These are phyloP conservation scores for Amphipyra berbera DNA, from an alignment of 2,888 invertebrate species.

Conservation along the genomic window DNA sequence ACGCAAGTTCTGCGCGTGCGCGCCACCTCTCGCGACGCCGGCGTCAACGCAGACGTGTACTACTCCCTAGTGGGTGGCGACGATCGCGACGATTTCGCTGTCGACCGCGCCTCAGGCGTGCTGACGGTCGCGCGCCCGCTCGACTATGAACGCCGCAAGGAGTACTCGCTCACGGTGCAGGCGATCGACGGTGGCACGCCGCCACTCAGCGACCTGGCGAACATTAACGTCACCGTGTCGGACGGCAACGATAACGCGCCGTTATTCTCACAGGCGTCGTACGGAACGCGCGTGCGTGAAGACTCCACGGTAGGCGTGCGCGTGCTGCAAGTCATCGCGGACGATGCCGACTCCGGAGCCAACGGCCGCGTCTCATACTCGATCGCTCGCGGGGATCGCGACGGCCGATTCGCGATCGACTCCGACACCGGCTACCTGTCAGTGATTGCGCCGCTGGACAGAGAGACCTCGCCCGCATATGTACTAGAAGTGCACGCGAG, in stretches of 20 bases:
- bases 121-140: slow-evolving; percentile 94
- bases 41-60: slow-evolving; percentile 97
- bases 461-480: slow-evolving; percentile 94
- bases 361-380: slow-evolving; percentile 95
- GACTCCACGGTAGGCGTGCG: slow-evolving; percentile 93
- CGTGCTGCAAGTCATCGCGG: slow-evolving; percentile 94
- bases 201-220: slow-evolving; percentile 96
- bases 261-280: slow-evolving; percentile 93
- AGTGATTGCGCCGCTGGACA: slow-evolving; percentile 93
- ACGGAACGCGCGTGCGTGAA: slow-evolving; percentile 94
- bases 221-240: slow-evolving; percentile 95
- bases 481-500: slow-evolving; percentile 94
- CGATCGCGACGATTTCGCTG: slow-evolving; percentile 95
- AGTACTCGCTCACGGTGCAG: slow-evolving; percentile 96
- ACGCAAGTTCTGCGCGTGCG: slow-evolving; percentile 95
- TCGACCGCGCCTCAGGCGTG: slow-evolving; percentile 93
- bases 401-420: slow-evolving; percentile 94
- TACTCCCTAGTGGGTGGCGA: slow-evolving; percentile 97
- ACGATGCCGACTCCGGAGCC: slow-evolving; percentile 95
- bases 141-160: slow-evolving; percentile 96
- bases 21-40: slow-evolving; percentile 98
- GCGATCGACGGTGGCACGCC: slow-evolving; percentile 97
- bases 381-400: slow-evolving; percentile 92
- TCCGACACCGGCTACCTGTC: slow-evolving; percentile 93
- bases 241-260: slow-evolving; percentile 97